A percentile compares a stretch with the other conserved stretches of the same genome.
Conservation (phyloP, 1,140 invertebrate species). For the Orchestia grillus region DNA sequence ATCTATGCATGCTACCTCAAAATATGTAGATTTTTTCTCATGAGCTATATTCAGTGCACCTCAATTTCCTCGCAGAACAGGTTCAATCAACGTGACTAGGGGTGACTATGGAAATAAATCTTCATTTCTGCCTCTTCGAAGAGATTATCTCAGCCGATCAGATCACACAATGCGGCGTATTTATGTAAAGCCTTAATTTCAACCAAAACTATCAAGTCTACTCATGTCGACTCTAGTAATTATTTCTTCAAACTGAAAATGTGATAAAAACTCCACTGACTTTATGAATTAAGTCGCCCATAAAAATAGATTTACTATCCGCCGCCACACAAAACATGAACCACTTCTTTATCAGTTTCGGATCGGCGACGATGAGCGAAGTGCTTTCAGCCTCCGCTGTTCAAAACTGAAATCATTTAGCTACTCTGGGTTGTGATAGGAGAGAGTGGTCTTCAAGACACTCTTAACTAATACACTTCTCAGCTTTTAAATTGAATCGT, state of each 20-base stretch:
- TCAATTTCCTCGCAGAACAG: too few species aligned
- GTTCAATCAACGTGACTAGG: too few species aligned
- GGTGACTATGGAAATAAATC: not conserved
- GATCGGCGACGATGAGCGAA: not conserved
- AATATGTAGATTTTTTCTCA: too few species aligned
- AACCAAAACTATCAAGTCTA: not conserved
- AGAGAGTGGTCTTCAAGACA: not conserved
- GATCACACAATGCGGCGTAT: not conserved
- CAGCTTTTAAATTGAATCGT: not conserved
- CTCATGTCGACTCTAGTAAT: not conserved
- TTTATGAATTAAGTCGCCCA: not conserved
- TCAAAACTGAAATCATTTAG: not conserved
- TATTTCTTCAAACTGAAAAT: not conserved
- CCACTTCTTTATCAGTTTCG: not conserved
- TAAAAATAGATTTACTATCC: not conserved
- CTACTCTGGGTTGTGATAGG: not conserved
- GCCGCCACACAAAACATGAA: not conserved
- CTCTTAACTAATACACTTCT: not conserved
- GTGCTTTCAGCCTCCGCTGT: not conserved
- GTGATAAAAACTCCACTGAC: not conserved
- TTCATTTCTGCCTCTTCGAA: not conserved
- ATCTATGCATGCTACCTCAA: too few species aligned
- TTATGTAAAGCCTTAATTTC: not conserved
- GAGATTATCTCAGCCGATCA: not conserved
- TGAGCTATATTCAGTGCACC: too few species aligned